phyloP scores from a whole-genome alignment of 2,113 vertebrate genomes.

The Mugil cephalus region DNA sequence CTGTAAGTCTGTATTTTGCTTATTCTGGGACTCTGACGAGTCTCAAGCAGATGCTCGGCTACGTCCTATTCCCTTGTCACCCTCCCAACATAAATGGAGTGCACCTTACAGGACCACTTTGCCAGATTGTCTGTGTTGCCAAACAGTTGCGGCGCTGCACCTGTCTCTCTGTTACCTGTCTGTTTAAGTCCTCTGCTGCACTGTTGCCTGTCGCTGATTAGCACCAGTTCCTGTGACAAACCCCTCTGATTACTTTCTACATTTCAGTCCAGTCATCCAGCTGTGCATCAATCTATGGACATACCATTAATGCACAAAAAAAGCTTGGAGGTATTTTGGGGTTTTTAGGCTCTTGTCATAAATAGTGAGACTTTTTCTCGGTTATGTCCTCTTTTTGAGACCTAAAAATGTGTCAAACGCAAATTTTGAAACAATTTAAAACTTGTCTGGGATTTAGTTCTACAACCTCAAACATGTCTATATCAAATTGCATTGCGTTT shows the following conservation, averaged over 20 bases:
- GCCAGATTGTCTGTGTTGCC: not conserved
- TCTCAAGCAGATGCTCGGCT: not conserved
- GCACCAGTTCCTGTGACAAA: not conserved
- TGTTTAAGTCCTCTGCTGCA: not conserved
- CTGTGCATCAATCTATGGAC: not conserved
- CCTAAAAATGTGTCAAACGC: too few species aligned
- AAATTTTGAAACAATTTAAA: too few species aligned
- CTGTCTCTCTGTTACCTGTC: conserved; percentile 8
- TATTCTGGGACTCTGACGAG: too few species aligned
- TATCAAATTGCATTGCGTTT: too few species aligned
- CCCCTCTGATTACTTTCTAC: not conserved
- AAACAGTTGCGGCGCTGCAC: not conserved
- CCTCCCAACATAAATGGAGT: not conserved
- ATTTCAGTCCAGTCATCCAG: not conserved
- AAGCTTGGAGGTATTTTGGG: too few species aligned
- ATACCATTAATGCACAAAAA: too few species aligned
- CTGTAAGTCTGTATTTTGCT: too few species aligned
- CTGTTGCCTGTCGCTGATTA: not conserved
- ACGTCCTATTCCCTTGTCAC: conserved; percentile 11
- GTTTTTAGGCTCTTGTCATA: too few species aligned
- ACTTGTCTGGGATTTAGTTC: too few species aligned
- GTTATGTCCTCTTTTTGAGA: too few species aligned
- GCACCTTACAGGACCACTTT: not conserved
- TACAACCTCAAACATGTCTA: too few species aligned
- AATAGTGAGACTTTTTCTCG: too few species aligned